Conservation (phyloP, 2,797 vertebrate genomes). For the Sorex maritimensis region DNA sequence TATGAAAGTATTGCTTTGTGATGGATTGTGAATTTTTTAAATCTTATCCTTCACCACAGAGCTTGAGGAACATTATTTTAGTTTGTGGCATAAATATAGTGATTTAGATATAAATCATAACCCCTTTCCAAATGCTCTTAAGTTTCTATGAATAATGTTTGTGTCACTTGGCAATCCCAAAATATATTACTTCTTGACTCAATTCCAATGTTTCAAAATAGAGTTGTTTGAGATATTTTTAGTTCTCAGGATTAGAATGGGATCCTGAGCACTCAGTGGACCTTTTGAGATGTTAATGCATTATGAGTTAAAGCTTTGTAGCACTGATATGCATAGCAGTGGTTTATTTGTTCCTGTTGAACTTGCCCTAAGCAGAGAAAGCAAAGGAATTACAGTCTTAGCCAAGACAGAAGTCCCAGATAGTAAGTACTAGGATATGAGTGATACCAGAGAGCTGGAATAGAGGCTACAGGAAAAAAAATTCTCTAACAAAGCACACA, state of each 20-base stretch:
- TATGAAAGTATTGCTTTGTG: conserved; percentile 4
- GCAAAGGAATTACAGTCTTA: neutral
- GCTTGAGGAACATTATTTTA: conserved; percentile 72
- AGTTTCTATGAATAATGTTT: conserved; percentile 74
- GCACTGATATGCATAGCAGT: neutral
- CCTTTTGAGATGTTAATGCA: conserved; percentile 52
- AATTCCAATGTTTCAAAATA: conserved; percentile 77
- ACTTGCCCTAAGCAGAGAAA: neutral
- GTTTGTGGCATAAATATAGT: conserved; percentile 40
- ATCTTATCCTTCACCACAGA: conserved; percentile 50
- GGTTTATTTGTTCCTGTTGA: conserved; percentile 31
- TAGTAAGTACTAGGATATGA: conserved; percentile 13
- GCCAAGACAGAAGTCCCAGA: conserved; percentile 22
- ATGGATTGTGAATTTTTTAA: conserved; percentile 2
- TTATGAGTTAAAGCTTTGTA: conserved; percentile 18
- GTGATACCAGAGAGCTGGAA: neutral
- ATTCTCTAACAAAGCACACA: neutral
- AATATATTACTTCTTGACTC: conserved; percentile 75
- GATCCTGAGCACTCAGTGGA: conserved; percentile 52
- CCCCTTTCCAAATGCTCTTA: conserved; percentile 65
- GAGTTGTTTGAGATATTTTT: conserved; percentile 73
- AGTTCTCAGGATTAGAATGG: conserved; percentile 72
- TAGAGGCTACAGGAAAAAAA: neutral
- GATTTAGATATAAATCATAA: conserved; percentile 77
- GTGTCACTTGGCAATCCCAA: conserved; percentile 65